phyloP scores from a whole-genome alignment of 2,113 vertebrate genomes.

The Nerophis ophidion region DNA sequence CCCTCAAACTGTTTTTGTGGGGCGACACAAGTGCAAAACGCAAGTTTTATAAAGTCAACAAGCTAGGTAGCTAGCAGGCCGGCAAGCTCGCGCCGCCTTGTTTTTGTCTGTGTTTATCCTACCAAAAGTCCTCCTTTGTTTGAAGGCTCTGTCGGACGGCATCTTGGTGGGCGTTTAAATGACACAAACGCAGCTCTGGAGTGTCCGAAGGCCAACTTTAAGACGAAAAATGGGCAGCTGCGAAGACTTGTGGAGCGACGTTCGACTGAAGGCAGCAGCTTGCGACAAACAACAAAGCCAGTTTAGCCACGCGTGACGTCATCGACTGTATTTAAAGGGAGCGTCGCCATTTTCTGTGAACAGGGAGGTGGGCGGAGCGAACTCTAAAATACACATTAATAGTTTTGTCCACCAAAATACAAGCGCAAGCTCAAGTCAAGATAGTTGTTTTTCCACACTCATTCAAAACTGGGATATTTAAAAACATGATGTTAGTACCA shows the following conservation, averaged over 20 bases:
- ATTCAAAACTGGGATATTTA: too few species aligned
- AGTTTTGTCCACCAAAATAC: background rate
- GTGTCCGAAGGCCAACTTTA: background rate
- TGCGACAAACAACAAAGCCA: background rate
- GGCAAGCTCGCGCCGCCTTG: background rate
- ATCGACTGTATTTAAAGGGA: background rate
- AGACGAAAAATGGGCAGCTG: background rate
- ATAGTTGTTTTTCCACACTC: too few species aligned
- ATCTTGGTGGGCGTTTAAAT: constrained; percentile 54
- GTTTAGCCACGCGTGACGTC: background rate
- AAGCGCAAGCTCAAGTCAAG: background rate
- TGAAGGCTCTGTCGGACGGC: constrained; percentile 89
- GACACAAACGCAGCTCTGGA: background rate
- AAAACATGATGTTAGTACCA: too few species aligned
- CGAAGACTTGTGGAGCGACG: background rate
- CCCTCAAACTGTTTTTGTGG: too few species aligned
- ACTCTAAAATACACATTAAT: background rate
- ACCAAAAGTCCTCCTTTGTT: constrained; percentile 89
- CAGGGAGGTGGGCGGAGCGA: background rate
- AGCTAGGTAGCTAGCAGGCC: constrained; percentile 31
- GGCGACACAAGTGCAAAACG: too few species aligned
- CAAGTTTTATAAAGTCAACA: background rate
- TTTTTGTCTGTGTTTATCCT: constrained; percentile 33
- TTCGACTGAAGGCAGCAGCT: background rate
- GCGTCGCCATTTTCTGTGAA: background rate